A percentile compares a stretch with the other conserved stretches of the same genome.
phyloP scores from a whole-genome alignment of 2,888 invertebrate genomes.

The Pterostichus niger region DNA sequence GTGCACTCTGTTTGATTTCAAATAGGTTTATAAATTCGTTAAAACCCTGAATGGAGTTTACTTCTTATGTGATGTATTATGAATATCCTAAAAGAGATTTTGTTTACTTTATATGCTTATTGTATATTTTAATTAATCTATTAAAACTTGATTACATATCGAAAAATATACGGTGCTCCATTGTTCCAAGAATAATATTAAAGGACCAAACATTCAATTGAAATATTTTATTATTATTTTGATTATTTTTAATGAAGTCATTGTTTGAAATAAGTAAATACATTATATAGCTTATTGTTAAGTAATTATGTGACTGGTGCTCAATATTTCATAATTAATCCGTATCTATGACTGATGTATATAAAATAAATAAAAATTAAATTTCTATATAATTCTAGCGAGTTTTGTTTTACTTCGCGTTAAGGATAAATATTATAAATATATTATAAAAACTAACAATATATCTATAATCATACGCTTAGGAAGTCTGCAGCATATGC shows the following conservation, averaged over 20 bases:
- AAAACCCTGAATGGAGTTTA: neutral
- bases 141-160: constrained; percentile 21
- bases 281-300: neutral
- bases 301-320: constrained; percentile 29
- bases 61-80: constrained; percentile 8
- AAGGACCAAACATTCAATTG: neutral
- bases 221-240: neutral
- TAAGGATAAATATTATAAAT: no score
- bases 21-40: neutral
- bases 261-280: neutral
- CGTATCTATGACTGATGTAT: constrained; percentile 34
- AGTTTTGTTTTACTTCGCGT: no score
- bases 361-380: neutral
- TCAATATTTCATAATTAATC: constrained; percentile 27
- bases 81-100: constrained; percentile 3
- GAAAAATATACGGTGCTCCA: constrained; percentile 11
- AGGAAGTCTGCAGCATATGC: constrained; percentile 51
- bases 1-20: constrained; percentile 40
- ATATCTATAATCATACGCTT: neutral
- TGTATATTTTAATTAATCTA: neutral
- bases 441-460: no score
- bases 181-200: neutral
- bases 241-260: neutral
- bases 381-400: no score
- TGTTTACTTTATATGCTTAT: neutral